A percentile compares a stretch with the other conserved stretches of the same genome.
Evolutionary conservation across 2,113 vertebrate genomes (phyloP).

Genomic region (Galemys pyrenaicus): DNA sequence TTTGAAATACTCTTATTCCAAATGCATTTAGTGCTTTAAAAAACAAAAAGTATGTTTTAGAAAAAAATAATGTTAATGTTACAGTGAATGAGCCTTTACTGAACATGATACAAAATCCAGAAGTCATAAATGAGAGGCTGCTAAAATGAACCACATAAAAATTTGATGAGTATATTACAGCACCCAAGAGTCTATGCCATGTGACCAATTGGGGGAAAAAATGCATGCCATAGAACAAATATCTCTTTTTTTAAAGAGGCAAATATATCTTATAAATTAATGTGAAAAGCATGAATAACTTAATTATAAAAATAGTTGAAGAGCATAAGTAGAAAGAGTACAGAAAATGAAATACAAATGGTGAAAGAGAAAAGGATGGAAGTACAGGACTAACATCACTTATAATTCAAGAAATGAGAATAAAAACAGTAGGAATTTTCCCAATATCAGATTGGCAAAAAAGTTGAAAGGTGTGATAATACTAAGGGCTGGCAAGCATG

Average conservation of each 20-base stretch:
- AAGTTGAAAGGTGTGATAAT: slow-evolving; percentile 1
- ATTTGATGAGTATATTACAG: background rate
- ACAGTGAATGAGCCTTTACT: background rate
- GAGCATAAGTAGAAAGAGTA: slow-evolving; percentile 10
- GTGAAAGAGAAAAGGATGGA: background rate
- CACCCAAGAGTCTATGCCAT: background rate
- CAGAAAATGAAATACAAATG: slow-evolving; percentile 14
- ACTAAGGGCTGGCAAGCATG: background rate
- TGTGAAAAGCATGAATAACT: slow-evolving; percentile 4
- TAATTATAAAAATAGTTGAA: slow-evolving; percentile 33
- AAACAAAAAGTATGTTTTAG: slow-evolving; percentile 23
- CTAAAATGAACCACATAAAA: slow-evolving; percentile 19
- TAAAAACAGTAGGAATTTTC: background rate
- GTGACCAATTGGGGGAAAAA: background rate
- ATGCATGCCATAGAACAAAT: background rate
- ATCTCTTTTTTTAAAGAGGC: background rate
- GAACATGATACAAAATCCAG: slow-evolving; percentile 10
- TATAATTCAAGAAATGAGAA: slow-evolving; percentile 31
- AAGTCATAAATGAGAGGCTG: background rate
- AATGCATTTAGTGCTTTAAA: background rate
- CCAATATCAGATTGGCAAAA: background rate
- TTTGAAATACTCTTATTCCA: slow-evolving; percentile 33
- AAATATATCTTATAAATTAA: slow-evolving; percentile 12
- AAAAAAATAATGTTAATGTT: slow-evolving; percentile 45
- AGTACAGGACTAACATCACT: background rate